Conservation (phyloP, 1,140 invertebrate genomes). For the Pygmarrhopalites habei region DNA sequence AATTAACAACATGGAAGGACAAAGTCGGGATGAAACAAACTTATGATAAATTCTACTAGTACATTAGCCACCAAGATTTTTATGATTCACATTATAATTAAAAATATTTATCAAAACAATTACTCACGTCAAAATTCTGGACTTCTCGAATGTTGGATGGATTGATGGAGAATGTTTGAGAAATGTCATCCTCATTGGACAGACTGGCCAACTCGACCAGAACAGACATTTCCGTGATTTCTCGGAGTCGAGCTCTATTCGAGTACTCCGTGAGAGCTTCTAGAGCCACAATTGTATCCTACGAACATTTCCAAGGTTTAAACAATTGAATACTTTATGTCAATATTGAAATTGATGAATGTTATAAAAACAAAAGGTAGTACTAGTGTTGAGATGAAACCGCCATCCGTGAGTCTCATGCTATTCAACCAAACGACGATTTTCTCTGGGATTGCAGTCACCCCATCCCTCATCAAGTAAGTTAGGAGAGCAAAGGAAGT, state of each 20-base stretch:
- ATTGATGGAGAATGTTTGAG: constrained; percentile 40
- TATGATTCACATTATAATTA: too few species aligned
- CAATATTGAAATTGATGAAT: too few species aligned
- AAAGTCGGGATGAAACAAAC: too few species aligned
- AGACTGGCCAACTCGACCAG: constrained; percentile 46
- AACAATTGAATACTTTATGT: not conserved
- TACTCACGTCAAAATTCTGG: constrained; percentile 39
- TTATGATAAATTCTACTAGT: too few species aligned
- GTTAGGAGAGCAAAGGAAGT: constrained; percentile 55
- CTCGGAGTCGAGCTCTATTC: constrained; percentile 51
- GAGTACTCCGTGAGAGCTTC: constrained; percentile 55
- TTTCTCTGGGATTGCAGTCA: constrained; percentile 44
- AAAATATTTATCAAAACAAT: not conserved
- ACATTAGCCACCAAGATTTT: too few species aligned
- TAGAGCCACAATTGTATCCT: constrained; percentile 55
- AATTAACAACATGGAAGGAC: too few species aligned
- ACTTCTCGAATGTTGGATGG: constrained; percentile 40
- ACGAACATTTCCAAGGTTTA: not conserved
- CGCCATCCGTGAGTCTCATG: constrained; percentile 52
- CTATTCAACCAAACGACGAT: constrained; percentile 55
- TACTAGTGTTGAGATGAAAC: constrained; percentile 54
- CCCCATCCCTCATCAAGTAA: constrained; percentile 47
- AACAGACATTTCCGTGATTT: constrained; percentile 52
- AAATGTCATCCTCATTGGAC: constrained; percentile 27
- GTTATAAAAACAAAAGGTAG: constrained; percentile 3